Evolutionary conservation across 2,888 invertebrate species (phyloP).

Genomic region (Marronus borbonicus): DNA sequence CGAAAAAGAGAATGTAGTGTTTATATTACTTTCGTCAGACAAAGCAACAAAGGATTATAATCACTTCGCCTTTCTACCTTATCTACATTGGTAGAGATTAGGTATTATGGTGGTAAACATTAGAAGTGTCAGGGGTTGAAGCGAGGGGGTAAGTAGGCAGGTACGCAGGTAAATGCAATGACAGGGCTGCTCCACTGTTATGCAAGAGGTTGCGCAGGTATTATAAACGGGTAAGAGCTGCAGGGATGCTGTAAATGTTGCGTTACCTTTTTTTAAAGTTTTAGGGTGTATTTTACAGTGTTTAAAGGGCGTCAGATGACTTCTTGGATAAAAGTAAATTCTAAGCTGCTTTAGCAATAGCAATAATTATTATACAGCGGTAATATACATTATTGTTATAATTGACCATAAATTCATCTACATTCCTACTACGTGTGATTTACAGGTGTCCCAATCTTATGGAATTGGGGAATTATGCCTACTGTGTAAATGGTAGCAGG

Average conservation of each 20-base stretch:
- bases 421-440: too few species aligned
- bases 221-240: slow-evolving; percentile 43
- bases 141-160: slow-evolving; percentile 55
- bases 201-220: slow-evolving; percentile 56
- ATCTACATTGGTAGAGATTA: slow-evolving; percentile 43
- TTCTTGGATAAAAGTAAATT: too few species aligned
- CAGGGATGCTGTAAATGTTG: slow-evolving; percentile 13
- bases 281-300: slow-evolving; percentile 5
- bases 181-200: slow-evolving; percentile 65
- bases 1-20: too few species aligned
- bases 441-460: too few species aligned
- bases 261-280: slow-evolving; percentile 10
- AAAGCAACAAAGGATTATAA: slow-evolving; percentile 41
- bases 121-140: slow-evolving; percentile 52
- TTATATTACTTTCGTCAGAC: not conserved
- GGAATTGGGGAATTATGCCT: too few species aligned
- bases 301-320: not conserved
- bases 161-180: slow-evolving; percentile 67
- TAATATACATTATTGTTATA: too few species aligned
- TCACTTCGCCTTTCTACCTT: slow-evolving; percentile 49
- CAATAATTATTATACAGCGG: too few species aligned
- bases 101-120: slow-evolving; percentile 53
- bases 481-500: too few species aligned
- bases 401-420: too few species aligned
- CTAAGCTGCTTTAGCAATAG: too few species aligned